Evolutionary conservation across 2,113 vertebrate genomes (phyloP).

Genomic region (Myrmecobius fasciatus): DNA sequence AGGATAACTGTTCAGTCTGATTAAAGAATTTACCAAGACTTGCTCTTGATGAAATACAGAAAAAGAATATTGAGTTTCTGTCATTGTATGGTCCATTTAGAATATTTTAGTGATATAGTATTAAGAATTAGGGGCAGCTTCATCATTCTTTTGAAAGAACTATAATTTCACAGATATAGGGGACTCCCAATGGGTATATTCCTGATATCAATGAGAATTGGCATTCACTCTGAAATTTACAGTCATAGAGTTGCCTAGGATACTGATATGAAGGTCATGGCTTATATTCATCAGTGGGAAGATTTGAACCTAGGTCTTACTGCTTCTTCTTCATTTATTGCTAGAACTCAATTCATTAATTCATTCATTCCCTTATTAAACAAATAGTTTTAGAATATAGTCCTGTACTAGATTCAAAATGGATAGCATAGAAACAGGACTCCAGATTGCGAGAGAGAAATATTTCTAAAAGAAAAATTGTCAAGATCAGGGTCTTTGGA

Average conservation of each 20-base stretch:
- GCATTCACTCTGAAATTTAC: background rate
- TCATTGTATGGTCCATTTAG: background rate
- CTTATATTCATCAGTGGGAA: background rate
- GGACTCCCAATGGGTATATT: background rate
- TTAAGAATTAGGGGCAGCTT: background rate
- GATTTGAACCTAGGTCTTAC: background rate
- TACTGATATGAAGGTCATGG: background rate
- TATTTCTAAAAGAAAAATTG: background rate
- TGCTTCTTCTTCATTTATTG: background rate
- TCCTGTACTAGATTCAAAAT: background rate
- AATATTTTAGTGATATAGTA: background rate
- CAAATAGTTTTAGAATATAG: constrained; percentile 2
- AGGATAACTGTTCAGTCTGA: constrained; percentile 23
- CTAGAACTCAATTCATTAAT: constrained; percentile 1
- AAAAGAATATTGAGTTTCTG: background rate
- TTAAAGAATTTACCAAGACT: background rate
- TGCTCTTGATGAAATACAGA: background rate
- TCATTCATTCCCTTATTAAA: constrained; percentile 28
- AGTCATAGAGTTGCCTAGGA: background rate
- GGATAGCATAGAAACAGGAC: constrained; percentile 43
- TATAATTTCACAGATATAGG: background rate
- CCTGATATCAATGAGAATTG: background rate
- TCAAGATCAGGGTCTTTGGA: constrained; percentile 4
- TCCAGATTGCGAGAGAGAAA: background rate
- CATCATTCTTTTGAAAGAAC: background rate